Conservation (phyloP, 2,113 vertebrate genomes). For the Sprattus sprattus region DNA sequence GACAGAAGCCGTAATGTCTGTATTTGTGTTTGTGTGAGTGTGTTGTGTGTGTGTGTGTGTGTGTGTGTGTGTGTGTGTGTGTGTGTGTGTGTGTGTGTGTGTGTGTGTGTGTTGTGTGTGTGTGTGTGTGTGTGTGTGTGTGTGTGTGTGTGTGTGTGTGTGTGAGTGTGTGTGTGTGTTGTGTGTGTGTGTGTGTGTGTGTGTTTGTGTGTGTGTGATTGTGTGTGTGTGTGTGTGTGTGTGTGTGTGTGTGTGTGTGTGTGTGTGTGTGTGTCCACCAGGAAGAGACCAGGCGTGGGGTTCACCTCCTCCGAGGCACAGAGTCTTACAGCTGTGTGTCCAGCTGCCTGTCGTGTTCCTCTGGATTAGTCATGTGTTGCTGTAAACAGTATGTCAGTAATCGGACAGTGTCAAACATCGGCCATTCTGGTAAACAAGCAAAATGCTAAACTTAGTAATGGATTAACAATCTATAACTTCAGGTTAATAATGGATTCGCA, state of each 20-base stretch:
- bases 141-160: neutral
- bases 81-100: neutral
- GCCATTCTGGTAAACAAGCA: too few species aligned
- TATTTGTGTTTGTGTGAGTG: neutral
- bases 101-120: neutral
- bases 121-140: neutral
- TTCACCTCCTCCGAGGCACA: neutral
- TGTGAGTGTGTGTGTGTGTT: neutral
- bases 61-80: neutral
- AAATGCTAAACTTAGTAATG: too few species aligned
- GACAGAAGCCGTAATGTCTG: neutral
- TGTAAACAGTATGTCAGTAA: too few species aligned
- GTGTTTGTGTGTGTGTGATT: neutral
- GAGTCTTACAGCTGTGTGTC: too few species aligned
- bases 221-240: too few species aligned
- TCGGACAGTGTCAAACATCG: too few species aligned
- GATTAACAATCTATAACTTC: too few species aligned
- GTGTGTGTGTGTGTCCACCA: neutral
- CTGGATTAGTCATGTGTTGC: neutral
- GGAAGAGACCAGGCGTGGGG: too few species aligned
- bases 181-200: neutral
- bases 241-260: neutral
- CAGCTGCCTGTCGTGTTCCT: neutral
- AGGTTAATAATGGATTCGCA: too few species aligned
- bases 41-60: slow-evolving; percentile 1